Conservation (phyloP, 2,113 vertebrate genomes). For the Motacilla tschutschensis region DNA sequence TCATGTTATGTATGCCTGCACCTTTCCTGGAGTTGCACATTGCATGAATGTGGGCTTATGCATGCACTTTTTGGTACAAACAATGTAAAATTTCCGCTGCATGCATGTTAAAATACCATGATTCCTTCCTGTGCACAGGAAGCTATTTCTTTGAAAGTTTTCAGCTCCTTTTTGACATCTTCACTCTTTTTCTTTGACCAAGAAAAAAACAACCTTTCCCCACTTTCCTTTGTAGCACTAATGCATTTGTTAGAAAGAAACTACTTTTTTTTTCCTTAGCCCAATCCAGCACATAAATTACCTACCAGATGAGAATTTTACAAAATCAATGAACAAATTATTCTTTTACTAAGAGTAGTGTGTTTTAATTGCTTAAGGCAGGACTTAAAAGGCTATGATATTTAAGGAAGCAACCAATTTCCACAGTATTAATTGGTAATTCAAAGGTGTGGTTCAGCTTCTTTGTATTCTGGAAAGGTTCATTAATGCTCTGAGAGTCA, state of each 20-base stretch:
- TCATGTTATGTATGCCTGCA: neutral
- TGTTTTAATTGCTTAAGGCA: neutral
- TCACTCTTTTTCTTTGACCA: neutral
- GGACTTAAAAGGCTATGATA: neutral
- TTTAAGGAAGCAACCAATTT: conserved; percentile 22
- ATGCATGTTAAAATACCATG: neutral
- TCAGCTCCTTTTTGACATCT: neutral
- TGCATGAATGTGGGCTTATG: accelerated
- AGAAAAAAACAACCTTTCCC: neutral
- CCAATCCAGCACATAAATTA: conserved; percentile 7
- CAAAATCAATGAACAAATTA: conserved; percentile 37
- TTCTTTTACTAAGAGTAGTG: neutral
- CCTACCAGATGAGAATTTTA: neutral
- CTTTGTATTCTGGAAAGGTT: neutral
- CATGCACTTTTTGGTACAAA: neutral
- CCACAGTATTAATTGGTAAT: neutral
- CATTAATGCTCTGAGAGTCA: neutral
- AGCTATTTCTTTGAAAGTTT: neutral
- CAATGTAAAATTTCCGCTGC: neutral
- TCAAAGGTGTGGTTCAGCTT: neutral
- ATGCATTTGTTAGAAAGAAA: neutral
- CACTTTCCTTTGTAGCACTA: neutral
- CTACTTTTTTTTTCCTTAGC: neutral
- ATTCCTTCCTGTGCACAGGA: neutral
- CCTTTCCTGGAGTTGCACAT: neutral